Base-by-base conservation (phyloP, 2,888 invertebrate species). In the Lottia gigantea region DNA sequence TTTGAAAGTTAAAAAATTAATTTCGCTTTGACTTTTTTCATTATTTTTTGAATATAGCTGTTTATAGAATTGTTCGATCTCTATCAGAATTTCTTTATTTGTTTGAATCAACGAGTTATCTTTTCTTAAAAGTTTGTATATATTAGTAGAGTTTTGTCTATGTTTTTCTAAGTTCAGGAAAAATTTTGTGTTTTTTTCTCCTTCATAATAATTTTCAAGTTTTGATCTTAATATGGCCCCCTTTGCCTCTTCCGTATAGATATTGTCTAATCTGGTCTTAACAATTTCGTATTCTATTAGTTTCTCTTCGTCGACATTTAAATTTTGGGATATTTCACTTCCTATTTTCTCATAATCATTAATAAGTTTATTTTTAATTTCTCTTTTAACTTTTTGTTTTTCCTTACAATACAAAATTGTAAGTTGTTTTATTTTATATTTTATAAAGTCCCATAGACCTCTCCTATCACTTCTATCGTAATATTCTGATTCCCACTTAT, bases 161-260 rank as follows among this genome's bases (percentile, higher is more conserved):
- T 68, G 67, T 61, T 65, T 68, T 68, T 72, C 68, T 19, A 68
- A 19, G 14, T 67, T 91, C 89, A 81, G 93, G 92, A 62, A 65
- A 45, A 63, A 74, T 19, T 46, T 31, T 15, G 19, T 47, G n/a
- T 70, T 55, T 61, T 68, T 68, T 31, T 67, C 71, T 26, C 71
- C 67, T 62, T 68, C 55, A 26, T 68, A 68, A 61, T 68, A 23
- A 47, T 47, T 65, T 26, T 68, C 26, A 16, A 46, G n/a, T 31
- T 64, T 67, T 19, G 46, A 45, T 46, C 65, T n/a, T 45, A 71
- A 26, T 62, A 55, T 62, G 26, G 67, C 71, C 14, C 67, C 67
- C n/a, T 61, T 65, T 16, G 47, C 19, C 65, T 72, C 66, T 16
- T 46, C 8, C 68, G 19, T 26, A 19, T 26, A 23, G 19, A 49